These are phyloP conservation scores for Tragelaphus strepsiceros DNA, from an alignment of 2,113 vertebrate species.

Conservation along the genomic window DNA sequence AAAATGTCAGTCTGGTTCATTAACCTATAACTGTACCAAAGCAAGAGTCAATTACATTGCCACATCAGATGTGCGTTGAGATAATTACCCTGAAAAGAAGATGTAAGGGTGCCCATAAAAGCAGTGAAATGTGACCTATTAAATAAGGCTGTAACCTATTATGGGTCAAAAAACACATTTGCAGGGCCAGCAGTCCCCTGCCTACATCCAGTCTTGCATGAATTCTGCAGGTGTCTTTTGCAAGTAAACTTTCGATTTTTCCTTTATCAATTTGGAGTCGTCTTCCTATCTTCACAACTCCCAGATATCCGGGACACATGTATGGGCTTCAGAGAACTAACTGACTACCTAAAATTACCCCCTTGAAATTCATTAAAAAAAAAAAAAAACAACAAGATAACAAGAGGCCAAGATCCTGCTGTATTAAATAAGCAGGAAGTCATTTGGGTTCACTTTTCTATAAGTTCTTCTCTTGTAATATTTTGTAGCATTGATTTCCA, in stretches of 20 bases:
- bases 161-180: conserved; percentile 84
- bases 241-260: conserved; percentile 70
- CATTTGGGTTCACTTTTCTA: neutral
- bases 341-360: conserved; percentile 6
- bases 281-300: neutral
- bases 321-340: neutral
- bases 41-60: conserved; percentile 80
- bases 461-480: conserved; percentile 6
- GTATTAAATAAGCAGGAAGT: neutral
- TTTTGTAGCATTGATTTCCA: conserved; percentile 36
- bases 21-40: conserved; percentile 80
- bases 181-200: conserved; percentile 76
- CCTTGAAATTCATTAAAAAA: conserved; percentile 11
- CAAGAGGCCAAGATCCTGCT: neutral
- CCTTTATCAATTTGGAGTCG: conserved; percentile 46
- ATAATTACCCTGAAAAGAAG: conserved; percentile 84
- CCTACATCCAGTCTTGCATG: conserved; percentile 78
- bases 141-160: conserved; percentile 83
- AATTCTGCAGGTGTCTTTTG: conserved; percentile 80
- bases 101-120: conserved; percentile 82
- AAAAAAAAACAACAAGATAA: neutral
- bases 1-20: conserved; percentile 79
- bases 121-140: conserved; percentile 84
- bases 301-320: neutral
- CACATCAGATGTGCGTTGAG: conserved; percentile 81